These are phyloP conservation scores for Sprattus sprattus DNA, from an alignment of 2,113 vertebrate genomes.

Conservation along the genomic window DNA sequence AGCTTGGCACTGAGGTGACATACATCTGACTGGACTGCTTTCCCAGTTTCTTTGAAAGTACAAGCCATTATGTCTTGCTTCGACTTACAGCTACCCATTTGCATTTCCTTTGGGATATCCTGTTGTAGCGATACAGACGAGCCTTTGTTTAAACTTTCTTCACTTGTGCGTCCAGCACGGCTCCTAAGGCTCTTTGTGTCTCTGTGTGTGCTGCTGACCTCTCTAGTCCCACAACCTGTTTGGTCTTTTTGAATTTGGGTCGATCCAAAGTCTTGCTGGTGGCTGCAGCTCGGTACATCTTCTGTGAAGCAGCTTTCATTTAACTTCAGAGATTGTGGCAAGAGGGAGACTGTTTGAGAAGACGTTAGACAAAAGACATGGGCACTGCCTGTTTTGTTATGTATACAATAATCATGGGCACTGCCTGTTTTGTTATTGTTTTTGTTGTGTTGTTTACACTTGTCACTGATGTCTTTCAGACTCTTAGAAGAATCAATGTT, in stretches of 20 bases:
- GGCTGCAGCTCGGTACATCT: not conserved
- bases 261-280: not conserved
- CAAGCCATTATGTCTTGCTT: not conserved
- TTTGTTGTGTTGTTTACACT: not conserved
- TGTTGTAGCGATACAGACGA: not conserved
- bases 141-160: conserved; percentile 12
- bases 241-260: not conserved
- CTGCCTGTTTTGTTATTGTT: no score
- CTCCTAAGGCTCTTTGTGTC: not conserved
- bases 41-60: not conserved
- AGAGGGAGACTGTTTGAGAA: not conserved
- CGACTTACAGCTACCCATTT: conserved; percentile 7
- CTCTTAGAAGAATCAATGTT: not conserved
- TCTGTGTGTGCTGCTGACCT: not conserved
- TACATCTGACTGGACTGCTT: not conserved
- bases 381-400: not conserved
- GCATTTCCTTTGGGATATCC: not conserved
- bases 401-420: no score
- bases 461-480: conserved; percentile 27
- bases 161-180: not conserved
- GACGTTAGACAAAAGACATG: not conserved
- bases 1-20: not conserved
- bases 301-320: not conserved
- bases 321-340: not conserved
- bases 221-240: not conserved